Conservation (phyloP, 2,797 vertebrate genomes). For the Lutjanus campechanus region DNA sequence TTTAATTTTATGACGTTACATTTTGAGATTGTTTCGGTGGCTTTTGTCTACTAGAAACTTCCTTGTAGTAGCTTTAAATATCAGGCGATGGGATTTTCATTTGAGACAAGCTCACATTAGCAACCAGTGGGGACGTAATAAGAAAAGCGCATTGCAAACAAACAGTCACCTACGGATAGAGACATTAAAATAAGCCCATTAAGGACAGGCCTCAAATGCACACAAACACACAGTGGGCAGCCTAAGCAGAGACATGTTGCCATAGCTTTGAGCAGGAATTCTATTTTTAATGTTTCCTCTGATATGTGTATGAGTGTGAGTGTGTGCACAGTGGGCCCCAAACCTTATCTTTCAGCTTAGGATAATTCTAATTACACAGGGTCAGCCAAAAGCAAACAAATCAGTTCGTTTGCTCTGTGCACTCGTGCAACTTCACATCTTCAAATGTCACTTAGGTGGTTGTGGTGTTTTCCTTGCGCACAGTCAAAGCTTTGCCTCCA, state of each 20-base stretch:
- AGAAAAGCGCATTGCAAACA: constrained; percentile 29
- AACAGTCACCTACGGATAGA: constrained; percentile 28
- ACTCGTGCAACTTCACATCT: constrained; percentile 61
- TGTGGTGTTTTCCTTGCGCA: constrained; percentile 32
- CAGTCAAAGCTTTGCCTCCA: constrained; percentile 36
- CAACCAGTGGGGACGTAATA: constrained; percentile 8
- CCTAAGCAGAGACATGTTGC: constrained; percentile 78
- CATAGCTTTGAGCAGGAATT: constrained; percentile 85
- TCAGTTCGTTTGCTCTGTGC: constrained; percentile 59
- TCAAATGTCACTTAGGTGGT: constrained; percentile 55
- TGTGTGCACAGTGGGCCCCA: constrained; percentile 83
- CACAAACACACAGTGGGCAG: constrained; percentile 47
- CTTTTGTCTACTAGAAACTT: too few species aligned
- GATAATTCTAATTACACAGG: constrained; percentile 76
- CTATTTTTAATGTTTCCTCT: constrained; percentile 90
- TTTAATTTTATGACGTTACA: too few species aligned
- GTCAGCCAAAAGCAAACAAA: constrained; percentile 78
- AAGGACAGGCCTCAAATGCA: constrained; percentile 41
- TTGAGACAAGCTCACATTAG: constrained; percentile 28
- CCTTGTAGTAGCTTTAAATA: too few species aligned
- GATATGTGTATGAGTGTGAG: constrained; percentile 73
- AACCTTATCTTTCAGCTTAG: constrained; percentile 68
- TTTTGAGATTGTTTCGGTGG: too few species aligned
- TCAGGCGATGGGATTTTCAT: constrained; percentile 2
- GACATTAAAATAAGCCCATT: constrained; percentile 28